Base-by-base conservation (phyloP, 1,140 invertebrate genomes). In the Drosophila prosaltans region DNA sequence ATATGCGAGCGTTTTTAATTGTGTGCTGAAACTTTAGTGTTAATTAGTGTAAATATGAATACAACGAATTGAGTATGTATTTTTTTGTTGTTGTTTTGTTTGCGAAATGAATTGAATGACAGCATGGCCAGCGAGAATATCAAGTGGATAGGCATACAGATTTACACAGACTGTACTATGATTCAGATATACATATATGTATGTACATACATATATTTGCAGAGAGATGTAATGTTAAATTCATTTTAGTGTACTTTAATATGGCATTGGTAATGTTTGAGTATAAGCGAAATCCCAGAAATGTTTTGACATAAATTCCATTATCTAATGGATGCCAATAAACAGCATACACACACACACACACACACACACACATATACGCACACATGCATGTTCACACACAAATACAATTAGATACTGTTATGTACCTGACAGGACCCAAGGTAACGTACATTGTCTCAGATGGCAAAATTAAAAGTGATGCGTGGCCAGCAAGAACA, bases 311-410 rank as follows among this genome's bases (percentile, higher is more conserved):
- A 81, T 89, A 86, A 86, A 86, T 88, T 86, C 76, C 76, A 74
- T 80, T 86, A 88, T 86, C 80, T 88, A 83, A 86, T 88, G 77
- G 83, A 83, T 80, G 83, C 83, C 83, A 88, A 86, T 86, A 88
- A 83, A 88, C 75, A 73, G 58, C 45, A 60, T n/a, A 48, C 57
- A 54, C 28, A 65, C 51, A 67, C 51, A 51, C n/a, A 43, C 54
- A 45, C 48, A 45, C 55, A 66, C 26, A 58, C 36, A 65, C 60
- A 54, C 32, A 5, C 3, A 36, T 7, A 36, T 0, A 36, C 6
- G 6, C 6, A 36, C 6, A 7, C 6, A 36, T 36, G 6, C 32
- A 36, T 59, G 24, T 4, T 41, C 40, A 30, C 26, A 30, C 26
- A 48, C 58, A 68, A 65, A 70, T 64, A 65, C 74, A 74, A 72